phyloP scores from a whole-genome alignment of 92 coral and sea anemone species.

The Palythoa grandiflora region DNA sequence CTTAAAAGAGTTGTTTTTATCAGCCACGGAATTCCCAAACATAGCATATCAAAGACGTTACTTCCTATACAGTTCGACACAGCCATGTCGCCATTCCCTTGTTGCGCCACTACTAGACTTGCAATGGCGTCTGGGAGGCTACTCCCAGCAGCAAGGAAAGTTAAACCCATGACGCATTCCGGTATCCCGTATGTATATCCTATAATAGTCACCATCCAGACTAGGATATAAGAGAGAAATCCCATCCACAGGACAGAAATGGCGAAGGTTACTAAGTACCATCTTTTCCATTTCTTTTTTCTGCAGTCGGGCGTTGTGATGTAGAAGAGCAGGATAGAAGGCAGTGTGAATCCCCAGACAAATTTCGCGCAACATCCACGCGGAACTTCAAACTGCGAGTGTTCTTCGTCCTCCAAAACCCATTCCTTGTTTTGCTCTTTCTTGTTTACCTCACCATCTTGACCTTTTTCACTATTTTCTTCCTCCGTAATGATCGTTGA shows the following conservation, averaged over 20 bases:
- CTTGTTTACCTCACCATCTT: conserved; percentile 48
- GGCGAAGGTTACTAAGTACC: conserved; percentile 87
- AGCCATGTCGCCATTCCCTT: conserved; percentile 99
- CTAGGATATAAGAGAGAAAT: conserved; percentile 89
- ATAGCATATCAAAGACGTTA: conserved; percentile 97
- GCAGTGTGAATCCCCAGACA: conserved; percentile 86
- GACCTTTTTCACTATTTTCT: conserved; percentile 47
- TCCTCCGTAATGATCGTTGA: conserved; percentile 25
- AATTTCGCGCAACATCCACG: conserved; percentile 68
- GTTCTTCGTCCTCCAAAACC: conserved; percentile 14
- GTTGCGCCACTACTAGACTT: conserved; percentile 94
- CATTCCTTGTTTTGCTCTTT: conserved; percentile 50
- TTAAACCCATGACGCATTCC: conserved; percentile 99
- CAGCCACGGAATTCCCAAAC: conserved; percentile 96
- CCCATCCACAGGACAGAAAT: conserved; percentile 98
- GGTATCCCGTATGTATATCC: conserved; percentile 97
- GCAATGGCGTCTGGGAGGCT: conserved; percentile 99
- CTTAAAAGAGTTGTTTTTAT: conserved; percentile 84
- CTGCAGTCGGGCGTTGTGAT: conserved; percentile 97
- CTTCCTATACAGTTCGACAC: conserved; percentile 98
- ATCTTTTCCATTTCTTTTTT: conserved; percentile 79
- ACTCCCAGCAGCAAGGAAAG: conserved; percentile 99
- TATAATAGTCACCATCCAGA: conserved; percentile 96
- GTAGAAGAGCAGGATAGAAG: conserved; percentile 82
- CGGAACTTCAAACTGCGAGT: conserved; percentile 70